Percentiles rank a stretch among this genome's conserved stretches.
phyloP scores from a whole-genome alignment of 1,140 invertebrate genomes.

The Protaetia brevitarsis region DNA sequence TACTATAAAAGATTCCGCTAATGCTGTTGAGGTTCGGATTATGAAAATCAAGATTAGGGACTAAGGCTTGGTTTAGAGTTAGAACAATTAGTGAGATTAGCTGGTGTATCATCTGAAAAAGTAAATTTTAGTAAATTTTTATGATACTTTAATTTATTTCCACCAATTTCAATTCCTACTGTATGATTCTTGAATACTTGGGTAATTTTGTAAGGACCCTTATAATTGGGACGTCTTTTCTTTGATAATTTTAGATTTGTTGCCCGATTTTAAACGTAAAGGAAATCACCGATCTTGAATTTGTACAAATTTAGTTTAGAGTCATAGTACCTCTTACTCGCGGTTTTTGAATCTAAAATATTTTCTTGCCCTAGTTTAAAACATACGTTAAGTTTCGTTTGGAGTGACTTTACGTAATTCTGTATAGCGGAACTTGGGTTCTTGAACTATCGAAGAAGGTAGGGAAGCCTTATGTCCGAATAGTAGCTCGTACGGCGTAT shows the following conservation, averaged over 20 bases:
- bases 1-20: background rate
- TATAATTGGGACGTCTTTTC: slow-evolving; percentile 33
- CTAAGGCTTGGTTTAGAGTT: background rate
- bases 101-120: background rate
- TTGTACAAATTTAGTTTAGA: slow-evolving; percentile 21
- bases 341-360: background rate
- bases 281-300: slow-evolving; percentile 3
- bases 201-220: slow-evolving; percentile 18
- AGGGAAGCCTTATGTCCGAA: slow-evolving; percentile 38
- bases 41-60: background rate
- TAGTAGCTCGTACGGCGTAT: slow-evolving; percentile 30
- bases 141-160: background rate
- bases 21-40: background rate
- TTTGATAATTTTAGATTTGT: slow-evolving; percentile 28
- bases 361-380: slow-evolving; percentile 9
- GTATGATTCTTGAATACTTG: background rate
- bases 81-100: background rate
- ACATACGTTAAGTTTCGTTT: background rate
- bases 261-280: background rate
- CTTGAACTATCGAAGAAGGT: slow-evolving; percentile 23
- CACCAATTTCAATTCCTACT: background rate
- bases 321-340: slow-evolving; percentile 20
- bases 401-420: background rate
- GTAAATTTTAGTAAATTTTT: background rate
- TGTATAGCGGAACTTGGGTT: slow-evolving; percentile 23